A percentile compares a stretch with the other conserved stretches of the same genome.
Evolutionary conservation across 2,888 invertebrate genomes (phyloP).

Genomic region (Mellilla xanthometata): DNA sequence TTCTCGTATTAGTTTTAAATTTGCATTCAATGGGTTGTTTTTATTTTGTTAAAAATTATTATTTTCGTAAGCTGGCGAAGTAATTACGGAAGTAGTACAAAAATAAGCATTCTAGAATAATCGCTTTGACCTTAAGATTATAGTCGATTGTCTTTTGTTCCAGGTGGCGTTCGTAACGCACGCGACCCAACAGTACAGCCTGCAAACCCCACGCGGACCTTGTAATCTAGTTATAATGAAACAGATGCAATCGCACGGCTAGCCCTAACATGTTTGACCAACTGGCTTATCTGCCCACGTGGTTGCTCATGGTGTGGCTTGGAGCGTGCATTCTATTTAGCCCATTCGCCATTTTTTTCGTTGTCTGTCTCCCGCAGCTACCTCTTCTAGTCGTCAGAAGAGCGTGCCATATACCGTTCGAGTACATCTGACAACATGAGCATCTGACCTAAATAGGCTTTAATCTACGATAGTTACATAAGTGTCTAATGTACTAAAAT

Average conservation of each 20-base stretch:
- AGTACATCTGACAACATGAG: slow-evolving; percentile 76
- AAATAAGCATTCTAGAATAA: no score
- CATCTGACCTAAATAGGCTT: slow-evolving; percentile 23
- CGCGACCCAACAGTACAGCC: slow-evolving; percentile 37
- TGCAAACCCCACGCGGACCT: slow-evolving; percentile 37
- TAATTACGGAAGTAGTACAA: no score
- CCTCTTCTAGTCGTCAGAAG: slow-evolving; percentile 86
- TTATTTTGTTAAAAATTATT: no score
- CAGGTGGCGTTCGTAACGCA: slow-evolving; percentile 77
- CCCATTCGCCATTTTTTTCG: slow-evolving; percentile 85
- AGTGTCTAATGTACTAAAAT: slow-evolving; percentile 2
- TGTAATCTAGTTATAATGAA: slow-evolving; percentile 36
- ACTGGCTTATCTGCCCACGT: slow-evolving; percentile 73
- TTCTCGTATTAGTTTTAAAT: no score
- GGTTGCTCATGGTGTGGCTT: slow-evolving; percentile 85
- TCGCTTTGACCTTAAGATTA: no score
- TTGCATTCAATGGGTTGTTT: no score
- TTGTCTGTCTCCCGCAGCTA: slow-evolving; percentile 86
- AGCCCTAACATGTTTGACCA: slow-evolving; percentile 63
- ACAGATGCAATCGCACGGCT: slow-evolving; percentile 24
- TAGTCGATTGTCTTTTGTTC: slow-evolving; percentile 41
- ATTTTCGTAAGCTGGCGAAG: no score
- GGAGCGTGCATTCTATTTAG: slow-evolving; percentile 85
- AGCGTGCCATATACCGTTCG: slow-evolving; percentile 86
- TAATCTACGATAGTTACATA: slow-evolving; percentile 35